phyloP scores from a whole-genome alignment of 2,888 invertebrate species.

The Orthosia gothica region DNA sequence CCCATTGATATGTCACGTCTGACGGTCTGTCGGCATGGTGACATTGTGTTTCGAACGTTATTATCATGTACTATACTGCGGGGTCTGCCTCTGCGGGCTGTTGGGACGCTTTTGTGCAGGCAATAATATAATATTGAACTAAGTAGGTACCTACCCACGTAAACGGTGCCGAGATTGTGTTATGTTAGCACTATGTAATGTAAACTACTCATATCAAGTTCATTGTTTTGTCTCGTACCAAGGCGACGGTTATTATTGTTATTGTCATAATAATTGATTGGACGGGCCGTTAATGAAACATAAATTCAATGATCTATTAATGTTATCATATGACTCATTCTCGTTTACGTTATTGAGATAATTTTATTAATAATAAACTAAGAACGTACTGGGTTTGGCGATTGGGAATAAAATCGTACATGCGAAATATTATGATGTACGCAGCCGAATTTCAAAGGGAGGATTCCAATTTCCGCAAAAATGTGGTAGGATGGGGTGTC shows the following conservation, averaged over 20 bases:
- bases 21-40: constrained; percentile 70
- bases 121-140: constrained; percentile 63
- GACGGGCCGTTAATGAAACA: constrained; percentile 69
- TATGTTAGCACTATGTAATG: constrained; percentile 65
- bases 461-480: constrained; percentile 89
- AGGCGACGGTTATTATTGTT: constrained; percentile 70
- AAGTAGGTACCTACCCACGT: constrained; percentile 49
- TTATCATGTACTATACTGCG: constrained; percentile 72
- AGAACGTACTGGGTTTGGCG: constrained; percentile 14
- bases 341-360: constrained; percentile 45
- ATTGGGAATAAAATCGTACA: constrained; percentile 40
- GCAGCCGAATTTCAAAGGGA: constrained; percentile 76
- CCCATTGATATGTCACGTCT: constrained; percentile 85
- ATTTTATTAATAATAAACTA: constrained; percentile 33
- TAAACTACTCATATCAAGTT: constrained; percentile 70
- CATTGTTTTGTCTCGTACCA: constrained; percentile 76
- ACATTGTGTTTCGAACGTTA: constrained; percentile 77
- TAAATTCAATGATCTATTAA: constrained; percentile 60
- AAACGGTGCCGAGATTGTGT: constrained; percentile 57
- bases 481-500: constrained; percentile 82
- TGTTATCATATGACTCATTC: constrained; percentile 60
- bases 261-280: constrained; percentile 72
- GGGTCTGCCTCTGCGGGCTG: constrained; percentile 51
- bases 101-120: constrained; percentile 67
- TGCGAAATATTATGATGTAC: constrained; percentile 63